phyloP scores from a whole-genome alignment of 2,797 vertebrate species.

The Carapus acus region DNA sequence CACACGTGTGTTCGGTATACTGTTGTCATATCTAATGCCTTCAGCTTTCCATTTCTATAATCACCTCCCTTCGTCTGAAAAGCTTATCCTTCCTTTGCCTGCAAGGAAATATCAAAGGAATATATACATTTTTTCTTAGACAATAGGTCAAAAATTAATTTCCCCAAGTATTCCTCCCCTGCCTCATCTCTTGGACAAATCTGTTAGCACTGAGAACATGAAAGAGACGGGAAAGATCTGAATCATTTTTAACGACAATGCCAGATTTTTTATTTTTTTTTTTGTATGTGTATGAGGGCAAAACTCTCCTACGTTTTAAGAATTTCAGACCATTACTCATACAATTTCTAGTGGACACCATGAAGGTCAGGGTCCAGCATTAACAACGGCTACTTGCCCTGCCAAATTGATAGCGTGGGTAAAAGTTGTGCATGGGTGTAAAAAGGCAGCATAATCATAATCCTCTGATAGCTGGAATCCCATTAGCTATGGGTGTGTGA shows the following conservation, averaged over 20 bases:
- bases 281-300: no score
- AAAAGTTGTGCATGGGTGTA: slow-evolving; percentile 43
- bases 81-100: slow-evolving; percentile 41
- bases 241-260: slow-evolving; percentile 35
- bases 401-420: slow-evolving; percentile 56
- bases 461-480: slow-evolving; percentile 59
- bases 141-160: slow-evolving; percentile 47
- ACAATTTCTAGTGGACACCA: no score
- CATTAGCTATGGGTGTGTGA: slow-evolving; percentile 62
- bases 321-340: no score
- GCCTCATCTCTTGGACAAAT: slow-evolving; percentile 50
- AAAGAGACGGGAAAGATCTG: slow-evolving; percentile 56
- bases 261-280: no score
- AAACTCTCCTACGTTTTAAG: no score
- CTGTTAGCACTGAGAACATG: slow-evolving; percentile 47
- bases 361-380: slow-evolving; percentile 5
- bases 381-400: slow-evolving; percentile 40
- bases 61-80: slow-evolving; percentile 21
- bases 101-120: neutral
- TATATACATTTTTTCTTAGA: slow-evolving; percentile 39
- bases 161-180: slow-evolving; percentile 27
- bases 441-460: slow-evolving; percentile 57
- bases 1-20: slow-evolving; percentile 19
- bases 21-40: slow-evolving; percentile 36
- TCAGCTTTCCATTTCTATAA: slow-evolving; percentile 9